Evolutionary conservation across 2,113 vertebrate genomes (phyloP), one percentile per base, ranked within the genome.

Genomic region (Corythornis vintsioides): DNA sequence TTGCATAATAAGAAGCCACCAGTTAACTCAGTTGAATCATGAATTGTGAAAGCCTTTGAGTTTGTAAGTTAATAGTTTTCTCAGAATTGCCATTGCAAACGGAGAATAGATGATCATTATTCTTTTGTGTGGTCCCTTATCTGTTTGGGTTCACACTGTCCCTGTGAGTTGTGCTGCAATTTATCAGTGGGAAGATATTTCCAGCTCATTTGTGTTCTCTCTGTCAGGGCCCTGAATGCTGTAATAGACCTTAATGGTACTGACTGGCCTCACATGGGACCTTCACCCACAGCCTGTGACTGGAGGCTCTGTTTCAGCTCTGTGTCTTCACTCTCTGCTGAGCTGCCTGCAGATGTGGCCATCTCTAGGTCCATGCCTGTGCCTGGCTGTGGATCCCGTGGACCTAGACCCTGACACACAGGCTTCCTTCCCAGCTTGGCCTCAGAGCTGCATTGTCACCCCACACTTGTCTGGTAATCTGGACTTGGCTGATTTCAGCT

Each of bases 1-100:
- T 90, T 92, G 65, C 84, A 74, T 90, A 79, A 56, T 81, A 50
- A 88, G 73, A 86, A 90, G 60, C 24, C 52, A 66, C 70, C 61
- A 48, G 35, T 91, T 85, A 60, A 73, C 71, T 82, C 57, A 21
- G 63, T 79, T 79, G 69, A 74, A 81, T 74, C 28, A 14, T 31
- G 78, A 83, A 66, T 69, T 85, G 63, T 89, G 79, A 79, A 75
- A 87, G 70, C 48, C 53, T 89, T 65, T 65, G 90, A 72, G 82
- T 85, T 84, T 72, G n/a, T 76, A 69, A 79, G 82, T 89, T 89
- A 89, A 82, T 75, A 57, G 65, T 89, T 92, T 80, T 59, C 81
- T 89, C 64, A 33, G 80, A 83, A 86, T 56, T 90, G 79, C 63
- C 35, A 35, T 60, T 76, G 61, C 56, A 74, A 77, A 71, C 57